Percentiles rank a stretch among this genome's conserved stretches.
Evolutionary conservation across 2,888 invertebrate species (phyloP).

Genomic region (Lithophane semibrunnea): DNA sequence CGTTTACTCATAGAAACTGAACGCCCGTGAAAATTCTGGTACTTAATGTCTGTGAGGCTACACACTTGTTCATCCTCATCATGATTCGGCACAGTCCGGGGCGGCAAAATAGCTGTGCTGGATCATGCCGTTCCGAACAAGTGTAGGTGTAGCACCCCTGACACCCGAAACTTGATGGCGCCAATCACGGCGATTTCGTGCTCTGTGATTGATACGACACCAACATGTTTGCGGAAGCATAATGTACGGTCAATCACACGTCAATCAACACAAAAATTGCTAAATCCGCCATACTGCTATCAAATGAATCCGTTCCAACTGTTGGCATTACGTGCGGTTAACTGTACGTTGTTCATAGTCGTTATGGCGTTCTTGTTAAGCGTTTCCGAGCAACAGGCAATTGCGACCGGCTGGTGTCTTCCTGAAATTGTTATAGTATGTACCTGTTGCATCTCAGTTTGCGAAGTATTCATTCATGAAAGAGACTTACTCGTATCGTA

Average conservation of each 20-base stretch:
- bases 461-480: slow-evolving; percentile 36
- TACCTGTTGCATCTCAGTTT: slow-evolving; percentile 46
- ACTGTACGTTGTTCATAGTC: neutral
- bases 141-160: neutral
- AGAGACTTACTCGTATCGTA: slow-evolving; percentile 2
- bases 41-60: too few relatives aligned
- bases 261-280: neutral
- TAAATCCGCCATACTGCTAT: too few relatives aligned
- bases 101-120: neutral
- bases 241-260: neutral
- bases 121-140: neutral
- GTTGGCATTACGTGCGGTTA: neutral
- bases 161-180: neutral
- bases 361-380: slow-evolving; percentile 17
- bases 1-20: neutral
- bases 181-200: neutral
- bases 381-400: slow-evolving; percentile 34
- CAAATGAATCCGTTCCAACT: neutral
- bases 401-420: slow-evolving; percentile 35
- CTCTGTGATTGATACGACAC: neutral
- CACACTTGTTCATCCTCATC: too few relatives aligned
- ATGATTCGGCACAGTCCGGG: too few relatives aligned
- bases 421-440: slow-evolving; percentile 6
- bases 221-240: slow-evolving; percentile 11
- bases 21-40: too few relatives aligned